A percentile compares a stretch with the other conserved stretches of the same genome.
These are phyloP conservation scores for Garra rufa DNA, from an alignment of 2,113 vertebrate genomes.

Conservation along the genomic window DNA sequence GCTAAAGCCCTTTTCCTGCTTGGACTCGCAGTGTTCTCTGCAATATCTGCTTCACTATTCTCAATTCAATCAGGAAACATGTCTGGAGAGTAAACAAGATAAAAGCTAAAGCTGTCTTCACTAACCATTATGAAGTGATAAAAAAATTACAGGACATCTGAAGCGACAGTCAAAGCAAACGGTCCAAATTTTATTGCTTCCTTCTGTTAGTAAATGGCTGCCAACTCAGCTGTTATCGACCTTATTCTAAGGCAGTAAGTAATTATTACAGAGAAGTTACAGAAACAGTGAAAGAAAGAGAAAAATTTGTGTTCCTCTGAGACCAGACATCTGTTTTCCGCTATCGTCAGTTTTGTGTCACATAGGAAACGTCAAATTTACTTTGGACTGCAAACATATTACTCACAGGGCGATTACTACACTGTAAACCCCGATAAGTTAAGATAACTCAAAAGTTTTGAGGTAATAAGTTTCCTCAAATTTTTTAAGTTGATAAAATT, in stretches of 20 bases:
- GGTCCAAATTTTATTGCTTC: constrained; percentile 24
- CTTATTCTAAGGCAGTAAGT: background rate
- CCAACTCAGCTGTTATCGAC: background rate
- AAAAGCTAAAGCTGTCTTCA: background rate
- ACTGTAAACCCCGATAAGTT: no score
- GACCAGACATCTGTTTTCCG: constrained; percentile 12
- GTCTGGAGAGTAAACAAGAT: constrained; percentile 1
- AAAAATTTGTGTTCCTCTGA: background rate
- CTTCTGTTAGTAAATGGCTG: background rate
- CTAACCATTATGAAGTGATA: background rate
- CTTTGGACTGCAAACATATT: constrained; percentile 19
- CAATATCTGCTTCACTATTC: constrained; percentile 22
- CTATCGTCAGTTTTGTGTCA: constrained; percentile 2
- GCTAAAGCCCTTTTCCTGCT: constrained; percentile 19
- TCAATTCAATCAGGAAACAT: background rate
- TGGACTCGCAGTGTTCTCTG: background rate
- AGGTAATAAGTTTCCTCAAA: no score
- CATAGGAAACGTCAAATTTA: background rate
- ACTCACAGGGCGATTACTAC: background rate
- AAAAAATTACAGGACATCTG: background rate
- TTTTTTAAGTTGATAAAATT: no score
- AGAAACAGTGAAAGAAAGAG: background rate
- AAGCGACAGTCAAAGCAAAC: constrained; percentile 1
- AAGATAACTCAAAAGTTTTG: no score
- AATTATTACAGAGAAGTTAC: background rate